Evolutionary conservation across 2,797 vertebrate genomes (phyloP), one percentile per base, ranked within the genome.

Genomic region (Oreochromis grahami): DNA sequence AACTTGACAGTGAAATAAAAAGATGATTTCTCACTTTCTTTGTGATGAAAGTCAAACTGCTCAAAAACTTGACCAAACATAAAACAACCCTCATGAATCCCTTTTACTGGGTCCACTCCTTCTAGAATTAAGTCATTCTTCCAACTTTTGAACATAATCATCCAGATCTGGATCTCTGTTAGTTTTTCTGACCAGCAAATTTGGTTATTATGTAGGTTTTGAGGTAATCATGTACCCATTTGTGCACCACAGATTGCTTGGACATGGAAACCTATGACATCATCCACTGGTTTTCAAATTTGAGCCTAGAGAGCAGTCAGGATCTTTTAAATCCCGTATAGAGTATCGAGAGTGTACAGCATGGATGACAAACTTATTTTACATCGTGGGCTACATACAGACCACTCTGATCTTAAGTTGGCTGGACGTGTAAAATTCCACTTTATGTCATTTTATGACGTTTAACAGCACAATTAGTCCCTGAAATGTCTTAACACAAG

Each of bases 81-180:
- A 6, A 68, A 68, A 68, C 36, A 68, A 68, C n/a, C 41, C 0
- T 15, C 36, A 68, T 15, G 15, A 9, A 68, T 24, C 0, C 6
- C n/a, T 68, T 41, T 43, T 12, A 24, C n/a, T 24, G 4, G 12
- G n/a, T 9, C 0, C 1, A 5, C 6, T 68, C 36, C n/a, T 68
- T 21, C 36, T 41, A 41, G 7, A 21, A 68, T 68, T 41, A 68
- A 68, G 7, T 24, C n/a, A 5, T 41, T 68, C n/a, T 14, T 41
- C 19, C 34, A 24, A 38, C 14, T 15, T 15, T 48, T 15, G 13
- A 48, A 48, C 7, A 48, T 48, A 48, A 15, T 48, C 13, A 48
- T 15, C 14, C 14, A 48, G 14, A 15, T 48, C 14, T 48, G 43
- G 45, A 15, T 6, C 15, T 45, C 12, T 14, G 43, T 45, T 45